These are phyloP conservation scores for Mamestra brassicae DNA, from an alignment of 2,888 invertebrate genomes.

Conservation along the genomic window DNA sequence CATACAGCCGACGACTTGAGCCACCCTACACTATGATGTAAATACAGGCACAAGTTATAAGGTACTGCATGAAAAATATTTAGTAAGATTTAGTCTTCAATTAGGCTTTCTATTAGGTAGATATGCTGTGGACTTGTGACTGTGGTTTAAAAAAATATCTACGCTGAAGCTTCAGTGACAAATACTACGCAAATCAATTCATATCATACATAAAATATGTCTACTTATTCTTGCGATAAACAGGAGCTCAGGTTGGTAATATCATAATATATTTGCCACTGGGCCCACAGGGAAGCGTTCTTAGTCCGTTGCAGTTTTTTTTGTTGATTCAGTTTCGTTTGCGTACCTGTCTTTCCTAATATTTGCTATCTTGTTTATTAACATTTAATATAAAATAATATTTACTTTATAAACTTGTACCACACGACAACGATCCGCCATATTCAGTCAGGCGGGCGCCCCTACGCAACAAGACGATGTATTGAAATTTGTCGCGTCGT, in stretches of 20 bases:
- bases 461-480: slow-evolving; percentile 77
- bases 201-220: no score
- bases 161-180: background rate
- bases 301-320: background rate
- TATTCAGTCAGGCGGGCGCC: slow-evolving; percentile 79
- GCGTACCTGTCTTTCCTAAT: no score
- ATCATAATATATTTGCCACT: background rate
- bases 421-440: slow-evolving; percentile 72
- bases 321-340: background rate
- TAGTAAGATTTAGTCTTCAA: background rate
- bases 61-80: slow-evolving; percentile 57
- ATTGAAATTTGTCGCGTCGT: slow-evolving; percentile 87
- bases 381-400: background rate
- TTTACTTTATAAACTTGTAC: slow-evolving; percentile 61
- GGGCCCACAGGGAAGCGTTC: slow-evolving; percentile 2
- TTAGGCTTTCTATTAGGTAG: background rate
- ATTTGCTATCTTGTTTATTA: background rate
- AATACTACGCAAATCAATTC: background rate
- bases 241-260: no score
- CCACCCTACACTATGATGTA: slow-evolving; percentile 76
- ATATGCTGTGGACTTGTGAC: no score
- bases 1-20: slow-evolving; percentile 81
- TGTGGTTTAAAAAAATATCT: background rate
- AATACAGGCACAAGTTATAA: slow-evolving; percentile 59
- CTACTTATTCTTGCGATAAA: no score